Conservation (phyloP, 2,888 invertebrate genomes). For the Ectemnius lituratus region DNA sequence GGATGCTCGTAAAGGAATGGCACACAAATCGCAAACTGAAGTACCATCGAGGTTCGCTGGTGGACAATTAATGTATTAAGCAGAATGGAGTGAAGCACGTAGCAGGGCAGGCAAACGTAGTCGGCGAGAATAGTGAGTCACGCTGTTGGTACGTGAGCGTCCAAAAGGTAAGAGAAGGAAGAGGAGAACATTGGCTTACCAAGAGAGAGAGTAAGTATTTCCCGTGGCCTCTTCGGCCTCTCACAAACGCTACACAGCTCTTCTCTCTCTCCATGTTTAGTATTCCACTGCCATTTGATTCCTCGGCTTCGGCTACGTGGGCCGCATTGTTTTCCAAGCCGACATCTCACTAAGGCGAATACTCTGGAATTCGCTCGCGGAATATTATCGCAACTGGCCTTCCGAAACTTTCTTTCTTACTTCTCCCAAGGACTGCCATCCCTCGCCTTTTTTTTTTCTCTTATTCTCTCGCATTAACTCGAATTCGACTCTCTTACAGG, state of each 20-base stretch:
- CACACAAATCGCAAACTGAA: too few species aligned
- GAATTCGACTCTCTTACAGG: too few species aligned
- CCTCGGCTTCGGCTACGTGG: conserved; percentile 63
- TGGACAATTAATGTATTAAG: too few species aligned
- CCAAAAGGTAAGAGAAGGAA: conserved; percentile 17
- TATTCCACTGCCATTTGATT: conserved; percentile 64
- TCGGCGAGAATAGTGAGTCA: conserved; percentile 49
- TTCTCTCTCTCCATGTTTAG: conserved; percentile 47
- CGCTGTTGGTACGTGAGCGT: conserved; percentile 52
- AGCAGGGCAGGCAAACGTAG: conserved; percentile 25
- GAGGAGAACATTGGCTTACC: conserved; percentile 10
- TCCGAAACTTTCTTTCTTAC: not conserved
- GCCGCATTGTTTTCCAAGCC: conserved; percentile 67
- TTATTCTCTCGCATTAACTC: too few species aligned
- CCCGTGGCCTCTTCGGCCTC: conserved; percentile 13
- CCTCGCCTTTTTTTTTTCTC: not conserved
- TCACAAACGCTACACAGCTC: too few species aligned
- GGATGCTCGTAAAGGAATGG: too few species aligned
- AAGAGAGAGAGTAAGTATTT: conserved; percentile 47
- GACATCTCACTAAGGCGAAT: conserved; percentile 60
- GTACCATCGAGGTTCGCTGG: too few species aligned
- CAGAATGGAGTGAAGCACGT: conserved; percentile 20
- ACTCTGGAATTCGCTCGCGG: conserved; percentile 58
- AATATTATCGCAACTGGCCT: conserved; percentile 52
- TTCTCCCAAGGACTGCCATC: not conserved